A percentile compares a stretch with the other conserved stretches of the same genome.
Evolutionary conservation across 2,888 invertebrate genomes (phyloP).

Genomic region (Ophioninae sp.): DNA sequence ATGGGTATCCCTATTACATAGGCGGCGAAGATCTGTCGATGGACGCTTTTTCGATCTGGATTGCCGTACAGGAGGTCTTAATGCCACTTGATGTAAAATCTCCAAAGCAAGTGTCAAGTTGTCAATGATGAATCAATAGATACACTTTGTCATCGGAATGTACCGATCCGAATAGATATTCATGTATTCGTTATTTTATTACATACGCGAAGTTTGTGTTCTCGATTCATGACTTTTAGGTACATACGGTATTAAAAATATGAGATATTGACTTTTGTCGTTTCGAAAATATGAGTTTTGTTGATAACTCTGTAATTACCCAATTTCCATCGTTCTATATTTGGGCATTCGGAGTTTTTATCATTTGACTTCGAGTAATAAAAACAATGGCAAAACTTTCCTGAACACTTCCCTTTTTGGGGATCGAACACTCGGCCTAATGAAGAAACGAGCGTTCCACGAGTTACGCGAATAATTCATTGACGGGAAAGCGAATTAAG

Average conservation of each 20-base stretch:
- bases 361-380: too few relatives aligned
- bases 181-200: too few relatives aligned
- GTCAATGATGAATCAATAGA: conserved; percentile 1
- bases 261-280: too few relatives aligned
- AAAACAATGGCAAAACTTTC: too few relatives aligned
- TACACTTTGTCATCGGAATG: background rate
- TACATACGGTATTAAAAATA: too few relatives aligned
- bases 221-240: too few relatives aligned
- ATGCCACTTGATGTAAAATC: conserved; percentile 18
- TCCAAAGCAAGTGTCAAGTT: conserved; percentile 26
- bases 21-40: conserved; percentile 5
- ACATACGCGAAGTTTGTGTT: too few relatives aligned
- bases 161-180: background rate
- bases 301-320: too few relatives aligned
- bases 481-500: conserved; percentile 78
- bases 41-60: conserved; percentile 5
- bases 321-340: too few relatives aligned
- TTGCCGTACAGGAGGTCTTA: conserved; percentile 22
- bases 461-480: conserved; percentile 78
- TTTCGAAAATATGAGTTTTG: too few relatives aligned
- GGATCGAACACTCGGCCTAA: conserved; percentile 21
- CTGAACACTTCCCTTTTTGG: background rate
- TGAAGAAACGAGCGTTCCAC: conserved; percentile 22
- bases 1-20: background rate
- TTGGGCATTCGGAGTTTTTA: too few relatives aligned